Base-by-base conservation (phyloP, 2,797 vertebrate species). In the Molossus alvarezi region DNA sequence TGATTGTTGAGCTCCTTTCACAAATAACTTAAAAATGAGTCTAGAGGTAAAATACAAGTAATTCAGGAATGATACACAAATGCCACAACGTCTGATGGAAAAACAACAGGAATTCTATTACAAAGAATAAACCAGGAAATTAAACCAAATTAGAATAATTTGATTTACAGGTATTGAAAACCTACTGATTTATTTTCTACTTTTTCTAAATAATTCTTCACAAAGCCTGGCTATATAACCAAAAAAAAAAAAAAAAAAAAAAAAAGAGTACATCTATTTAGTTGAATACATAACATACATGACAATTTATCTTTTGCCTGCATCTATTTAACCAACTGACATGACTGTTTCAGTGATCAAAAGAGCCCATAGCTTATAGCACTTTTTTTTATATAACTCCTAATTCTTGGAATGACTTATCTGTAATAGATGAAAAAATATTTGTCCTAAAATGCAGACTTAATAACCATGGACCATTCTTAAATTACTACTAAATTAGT, bases 121-220 rank as follows among this genome's bases (percentile, higher is more conserved):
- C 93, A 96, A 41, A 84, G 72, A 95, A 73, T 37, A 87, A 41
- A 87, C 25, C 48, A 82, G 67, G 86, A 76, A 93, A 93, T 86
- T 90, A 37, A 91, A 85, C 2, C 7, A 33, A 91, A 20, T 83
- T 33, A 90, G 25, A 64, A 79, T 33, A 95, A 87, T 33, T 10
- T 9, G 41, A 79, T 67, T 91, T 57, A 79, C 9, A 77, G 71
- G 37, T 73, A 55, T n/a, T 80, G 41, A 84, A 73, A 67, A 9
- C 8, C 15, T 37, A 60, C 20, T 88, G n/a, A 82, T 67, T 62
- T 91, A 17, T 84, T 88, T 91, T 45, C 13, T 65, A 41, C 12
- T 58, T 69, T 37, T 27, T 29, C 25, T 91, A 83, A 84, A 62
- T 84, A 80, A 73, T 45, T 79, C n/a, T 75, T 91, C 25, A 64